Evolutionary conservation across 2,797 vertebrate species (phyloP).

Genomic region (Myotis planiceps): DNA sequence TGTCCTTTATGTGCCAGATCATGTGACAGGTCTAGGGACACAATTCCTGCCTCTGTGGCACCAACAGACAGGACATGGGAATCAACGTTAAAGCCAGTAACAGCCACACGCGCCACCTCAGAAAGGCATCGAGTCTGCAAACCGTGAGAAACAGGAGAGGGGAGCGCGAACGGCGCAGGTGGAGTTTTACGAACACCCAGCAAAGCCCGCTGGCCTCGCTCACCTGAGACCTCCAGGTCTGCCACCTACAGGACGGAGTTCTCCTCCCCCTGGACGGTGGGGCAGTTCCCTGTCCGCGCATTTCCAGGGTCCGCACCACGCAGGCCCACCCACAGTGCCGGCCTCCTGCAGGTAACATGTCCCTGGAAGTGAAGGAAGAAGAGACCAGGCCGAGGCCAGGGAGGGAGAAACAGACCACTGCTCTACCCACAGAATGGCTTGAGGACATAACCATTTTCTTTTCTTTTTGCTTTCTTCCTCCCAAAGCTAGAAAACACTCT

Average conservation of each 20-base stretch:
- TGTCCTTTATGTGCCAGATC: not conserved
- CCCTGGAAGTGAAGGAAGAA: not conserved
- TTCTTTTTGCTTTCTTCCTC: not conserved
- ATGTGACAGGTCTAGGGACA: not conserved
- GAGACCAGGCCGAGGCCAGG: accelerated
- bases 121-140: not conserved
- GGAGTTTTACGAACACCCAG: too few relatives aligned
- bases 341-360: not conserved
- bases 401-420: not conserved
- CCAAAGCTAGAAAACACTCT: constrained; percentile 28
- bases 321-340: too few relatives aligned
- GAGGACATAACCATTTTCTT: not conserved
- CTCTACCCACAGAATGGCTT: not conserved
- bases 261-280: not conserved
- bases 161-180: not conserved
- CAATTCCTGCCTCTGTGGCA: not conserved
- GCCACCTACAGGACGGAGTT: not conserved
- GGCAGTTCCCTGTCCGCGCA: not conserved
- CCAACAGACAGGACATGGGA: not conserved
- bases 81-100: not conserved
- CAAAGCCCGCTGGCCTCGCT: too few relatives aligned
- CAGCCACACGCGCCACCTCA: not conserved
- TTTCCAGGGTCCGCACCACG: not conserved
- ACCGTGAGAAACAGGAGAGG: not conserved
- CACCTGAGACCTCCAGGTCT: not conserved